A percentile compares a stretch with the other conserved stretches of the same genome.
Evolutionary conservation across 2,797 vertebrate species (phyloP).

Genomic region (Acanthornis magna): DNA sequence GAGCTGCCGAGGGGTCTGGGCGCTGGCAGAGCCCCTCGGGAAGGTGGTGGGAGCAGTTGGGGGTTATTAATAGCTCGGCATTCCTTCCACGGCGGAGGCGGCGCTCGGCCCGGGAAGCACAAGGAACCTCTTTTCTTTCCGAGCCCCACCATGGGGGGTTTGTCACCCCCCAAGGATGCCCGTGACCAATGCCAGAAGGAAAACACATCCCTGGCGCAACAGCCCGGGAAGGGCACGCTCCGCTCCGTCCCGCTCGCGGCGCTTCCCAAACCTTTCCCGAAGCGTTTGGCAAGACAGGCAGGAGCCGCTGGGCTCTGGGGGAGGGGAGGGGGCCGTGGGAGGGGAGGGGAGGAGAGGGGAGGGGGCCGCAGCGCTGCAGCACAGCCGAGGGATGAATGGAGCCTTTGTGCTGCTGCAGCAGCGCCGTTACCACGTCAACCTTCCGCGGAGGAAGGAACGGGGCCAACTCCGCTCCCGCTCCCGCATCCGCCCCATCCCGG

Average conservation of each 20-base stretch:
- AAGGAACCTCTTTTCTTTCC: neutral
- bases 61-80: conserved; percentile 3
- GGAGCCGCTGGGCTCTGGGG: neutral
- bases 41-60: neutral
- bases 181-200: neutral
- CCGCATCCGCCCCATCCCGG: neutral
- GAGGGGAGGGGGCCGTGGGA: neutral
- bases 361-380: conserved; percentile 29
- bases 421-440: conserved; percentile 48
- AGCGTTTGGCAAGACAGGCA: neutral
- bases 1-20: neutral
- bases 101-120: neutral
- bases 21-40: neutral
- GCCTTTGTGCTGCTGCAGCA: conserved; percentile 60
- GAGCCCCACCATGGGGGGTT: neutral
- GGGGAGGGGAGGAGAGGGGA: neutral
- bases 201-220: neutral
- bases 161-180: neutral
- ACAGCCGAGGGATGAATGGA: conserved; percentile 41
- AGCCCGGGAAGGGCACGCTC: neutral
- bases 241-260: neutral
- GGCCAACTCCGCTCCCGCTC: neutral
- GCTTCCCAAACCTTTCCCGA: neutral
- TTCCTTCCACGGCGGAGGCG: neutral
- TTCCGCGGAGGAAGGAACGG: neutral